phyloP scores from a whole-genome alignment of 2,888 invertebrate genomes.

The Orthosia incerta region DNA sequence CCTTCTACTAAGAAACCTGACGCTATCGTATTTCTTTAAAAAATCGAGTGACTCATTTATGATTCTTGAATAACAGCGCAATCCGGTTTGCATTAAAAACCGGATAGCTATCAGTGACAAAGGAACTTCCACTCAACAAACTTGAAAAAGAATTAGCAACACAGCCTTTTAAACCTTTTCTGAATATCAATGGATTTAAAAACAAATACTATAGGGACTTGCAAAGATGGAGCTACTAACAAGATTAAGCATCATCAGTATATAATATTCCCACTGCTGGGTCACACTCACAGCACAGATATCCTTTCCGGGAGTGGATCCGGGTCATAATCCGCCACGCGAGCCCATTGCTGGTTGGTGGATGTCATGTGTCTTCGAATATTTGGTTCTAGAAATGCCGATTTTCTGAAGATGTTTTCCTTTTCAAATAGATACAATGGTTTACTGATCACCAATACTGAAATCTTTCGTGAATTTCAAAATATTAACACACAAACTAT shows the following conservation, averaged over 20 bases:
- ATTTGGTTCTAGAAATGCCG: not conserved
- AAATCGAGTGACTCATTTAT: conserved; percentile 44
- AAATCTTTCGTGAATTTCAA: not conserved
- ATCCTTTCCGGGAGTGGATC: no score
- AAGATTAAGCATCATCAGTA: no score
- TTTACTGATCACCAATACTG: not conserved
- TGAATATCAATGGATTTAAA: not conserved
- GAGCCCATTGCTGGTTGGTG: not conserved
- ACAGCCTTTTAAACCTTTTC: not conserved
- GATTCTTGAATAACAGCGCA: conserved; percentile 48
- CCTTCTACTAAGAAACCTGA: conserved; percentile 11
- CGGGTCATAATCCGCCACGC: no score
- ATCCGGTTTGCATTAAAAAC: conserved; percentile 50
- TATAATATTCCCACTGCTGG: no score
- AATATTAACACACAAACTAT: no score
- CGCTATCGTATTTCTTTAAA: not conserved
- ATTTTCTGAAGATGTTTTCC: no score
- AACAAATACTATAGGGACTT: not conserved
- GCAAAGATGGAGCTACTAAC: not conserved
- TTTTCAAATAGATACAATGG: no score
- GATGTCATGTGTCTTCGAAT: not conserved
- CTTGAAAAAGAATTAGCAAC: not conserved
- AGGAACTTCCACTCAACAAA: conserved; percentile 4
- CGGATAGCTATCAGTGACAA: conserved; percentile 37
- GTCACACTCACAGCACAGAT: no score